Conservation (phyloP, 2,888 invertebrate species). For the Biston stratarius region DNA sequence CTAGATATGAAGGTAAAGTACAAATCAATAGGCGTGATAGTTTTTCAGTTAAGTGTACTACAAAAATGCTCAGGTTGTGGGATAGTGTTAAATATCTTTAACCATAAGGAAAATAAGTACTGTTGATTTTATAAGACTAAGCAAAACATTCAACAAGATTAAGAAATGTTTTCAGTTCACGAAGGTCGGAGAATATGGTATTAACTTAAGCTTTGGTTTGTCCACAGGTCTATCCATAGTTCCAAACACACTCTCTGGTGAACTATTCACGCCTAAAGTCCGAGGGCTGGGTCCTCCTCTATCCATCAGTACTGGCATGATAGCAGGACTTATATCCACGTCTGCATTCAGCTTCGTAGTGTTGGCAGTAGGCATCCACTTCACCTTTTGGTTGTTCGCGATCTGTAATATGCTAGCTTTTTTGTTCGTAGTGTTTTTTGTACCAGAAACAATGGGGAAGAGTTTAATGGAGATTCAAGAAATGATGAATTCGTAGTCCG, state of each 20-base stretch:
- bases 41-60: no score
- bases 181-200: no score
- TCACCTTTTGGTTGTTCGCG: slow-evolving; percentile 50
- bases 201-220: neutral
- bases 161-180: no score
- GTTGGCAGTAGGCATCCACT: slow-evolving; percentile 39
- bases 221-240: slow-evolving; percentile 29
- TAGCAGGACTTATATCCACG: slow-evolving; percentile 30
- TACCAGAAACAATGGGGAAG: slow-evolving; percentile 57
- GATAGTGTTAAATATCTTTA: no score
- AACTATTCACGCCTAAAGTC: slow-evolving; percentile 50
- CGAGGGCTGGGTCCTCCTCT: slow-evolving; percentile 47
- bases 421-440: slow-evolving; percentile 45
- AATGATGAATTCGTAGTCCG: slow-evolving; percentile 30
- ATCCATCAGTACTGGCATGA: slow-evolving; percentile 28
- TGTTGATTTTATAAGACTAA: no score
- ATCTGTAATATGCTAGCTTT: slow-evolving; percentile 35
- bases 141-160: no score
- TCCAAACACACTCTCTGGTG: slow-evolving; percentile 44
- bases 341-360: slow-evolving; percentile 43
- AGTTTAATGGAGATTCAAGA: slow-evolving; percentile 50
- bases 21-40: no score
- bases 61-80: no score
- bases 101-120: no score
- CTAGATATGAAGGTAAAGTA: no score